phyloP scores from a whole-genome alignment of 2,888 invertebrate species.

The Aromia moschata region DNA sequence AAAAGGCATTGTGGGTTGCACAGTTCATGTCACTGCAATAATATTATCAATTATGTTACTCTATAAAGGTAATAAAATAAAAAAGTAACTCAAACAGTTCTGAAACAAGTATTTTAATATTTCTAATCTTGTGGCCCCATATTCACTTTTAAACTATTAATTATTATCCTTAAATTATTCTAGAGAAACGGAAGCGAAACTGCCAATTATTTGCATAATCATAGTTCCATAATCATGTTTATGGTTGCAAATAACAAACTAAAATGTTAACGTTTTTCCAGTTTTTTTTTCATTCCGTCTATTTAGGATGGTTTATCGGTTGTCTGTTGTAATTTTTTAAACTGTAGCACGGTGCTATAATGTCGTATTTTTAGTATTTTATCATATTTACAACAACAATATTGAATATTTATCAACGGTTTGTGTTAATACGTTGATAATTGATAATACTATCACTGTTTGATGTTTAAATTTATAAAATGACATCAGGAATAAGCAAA shows the following conservation, averaged over 20 bases:
- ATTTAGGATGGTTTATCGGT: neutral
- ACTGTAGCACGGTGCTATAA: constrained; percentile 20
- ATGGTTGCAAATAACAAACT: constrained; percentile 3
- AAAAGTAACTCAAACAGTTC: no score
- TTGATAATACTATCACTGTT: constrained; percentile 46
- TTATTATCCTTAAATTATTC: no score
- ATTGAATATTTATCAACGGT: constrained; percentile 39
- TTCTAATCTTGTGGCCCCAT: no score
- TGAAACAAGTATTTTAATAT: no score
- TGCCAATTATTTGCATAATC: constrained; percentile 3
- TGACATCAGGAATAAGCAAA: constrained; percentile 45
- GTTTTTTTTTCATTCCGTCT: constrained; percentile 2
- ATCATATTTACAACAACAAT: constrained; percentile 18
- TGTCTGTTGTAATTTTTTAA: constrained; percentile 8
- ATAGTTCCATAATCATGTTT: neutral
- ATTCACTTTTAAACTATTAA: no score
- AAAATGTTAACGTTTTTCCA: neutral
- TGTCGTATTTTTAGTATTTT: constrained; percentile 19
- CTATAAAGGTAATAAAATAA: no score
- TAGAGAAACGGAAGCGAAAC: neutral
- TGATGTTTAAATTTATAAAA: constrained; percentile 47
- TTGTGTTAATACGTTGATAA: constrained; percentile 49
- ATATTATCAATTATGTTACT: no score
- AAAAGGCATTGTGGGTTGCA: no score
- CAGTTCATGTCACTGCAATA: no score